These are phyloP conservation scores for Sarcophaga peregrina DNA, from an alignment of 1,140 invertebrate species.

Conservation along the genomic window DNA sequence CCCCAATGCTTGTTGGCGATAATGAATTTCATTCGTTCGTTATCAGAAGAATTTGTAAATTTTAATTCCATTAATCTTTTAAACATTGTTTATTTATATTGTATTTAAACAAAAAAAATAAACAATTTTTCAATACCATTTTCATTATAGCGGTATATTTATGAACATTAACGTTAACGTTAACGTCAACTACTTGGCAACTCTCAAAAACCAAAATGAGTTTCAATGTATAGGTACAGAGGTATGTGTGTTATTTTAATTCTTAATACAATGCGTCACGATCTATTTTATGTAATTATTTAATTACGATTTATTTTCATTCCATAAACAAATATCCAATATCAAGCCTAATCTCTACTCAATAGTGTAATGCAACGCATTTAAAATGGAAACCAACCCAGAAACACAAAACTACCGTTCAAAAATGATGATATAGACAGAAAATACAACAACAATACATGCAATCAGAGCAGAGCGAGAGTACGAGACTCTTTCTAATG, in stretches of 20 bases:
- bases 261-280: slow-evolving; percentile 26
- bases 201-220: neutral
- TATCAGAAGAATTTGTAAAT: neutral
- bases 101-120: too few species aligned
- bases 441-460: neutral
- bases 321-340: slow-evolving; percentile 19
- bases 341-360: neutral
- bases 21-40: too few species aligned
- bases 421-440: slow-evolving; percentile 14
- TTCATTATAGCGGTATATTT: too few species aligned
- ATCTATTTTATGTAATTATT: slow-evolving; percentile 38
- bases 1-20: too few species aligned
- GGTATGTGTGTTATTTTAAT: neutral
- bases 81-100: neutral
- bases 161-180: neutral
- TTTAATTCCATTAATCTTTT: neutral
- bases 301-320: slow-evolving; percentile 35
- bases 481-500: neutral
- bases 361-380: neutral
- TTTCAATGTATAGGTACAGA: slow-evolving; percentile 3
- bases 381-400: neutral
- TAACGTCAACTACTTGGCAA: neutral
- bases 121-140: too few species aligned
- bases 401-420: neutral
- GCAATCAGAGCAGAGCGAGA: neutral